A percentile compares a stretch with the other conserved stretches of the same genome.
These are phyloP conservation scores for Aphodius granarius DNA, from an alignment of 2,888 invertebrate species.

Conservation along the genomic window DNA sequence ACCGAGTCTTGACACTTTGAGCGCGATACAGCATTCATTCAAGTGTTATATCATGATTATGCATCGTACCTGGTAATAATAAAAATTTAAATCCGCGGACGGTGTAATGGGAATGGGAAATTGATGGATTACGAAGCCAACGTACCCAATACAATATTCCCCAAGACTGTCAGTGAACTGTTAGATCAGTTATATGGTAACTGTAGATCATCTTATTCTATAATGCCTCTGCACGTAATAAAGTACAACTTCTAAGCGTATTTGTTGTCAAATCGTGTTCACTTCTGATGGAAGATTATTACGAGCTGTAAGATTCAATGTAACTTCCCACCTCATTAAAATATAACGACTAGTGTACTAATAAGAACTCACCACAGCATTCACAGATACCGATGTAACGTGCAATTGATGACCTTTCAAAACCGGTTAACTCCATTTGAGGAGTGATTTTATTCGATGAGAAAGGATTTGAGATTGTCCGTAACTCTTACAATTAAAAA, in stretches of 20 bases:
- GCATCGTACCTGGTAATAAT: neutral
- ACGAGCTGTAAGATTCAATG: too few species aligned
- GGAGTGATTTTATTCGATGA: too few species aligned
- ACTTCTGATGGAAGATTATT: too few species aligned
- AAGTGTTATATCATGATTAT: neutral
- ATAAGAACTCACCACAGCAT: too few species aligned
- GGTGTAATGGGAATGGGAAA: neutral
- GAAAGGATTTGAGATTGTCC: too few species aligned
- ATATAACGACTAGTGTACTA: too few species aligned
- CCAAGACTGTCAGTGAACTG: neutral
- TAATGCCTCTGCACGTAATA: neutral
- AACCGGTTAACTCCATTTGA: too few species aligned
- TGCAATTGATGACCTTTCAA: too few species aligned
- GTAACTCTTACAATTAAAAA: too few species aligned
- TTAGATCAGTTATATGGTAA: too few species aligned
- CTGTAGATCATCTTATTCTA: neutral
- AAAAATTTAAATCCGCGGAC: neutral
- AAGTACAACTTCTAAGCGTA: neutral
- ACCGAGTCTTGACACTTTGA: neutral
- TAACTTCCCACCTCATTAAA: too few species aligned
- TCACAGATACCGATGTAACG: too few species aligned
- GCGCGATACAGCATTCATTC: neutral
- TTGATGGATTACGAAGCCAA: neutral
- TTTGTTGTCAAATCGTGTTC: neutral
- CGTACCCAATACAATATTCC: neutral